Conservation (phyloP, 2,888 invertebrate species). For the Oscheius sp. region DNA sequence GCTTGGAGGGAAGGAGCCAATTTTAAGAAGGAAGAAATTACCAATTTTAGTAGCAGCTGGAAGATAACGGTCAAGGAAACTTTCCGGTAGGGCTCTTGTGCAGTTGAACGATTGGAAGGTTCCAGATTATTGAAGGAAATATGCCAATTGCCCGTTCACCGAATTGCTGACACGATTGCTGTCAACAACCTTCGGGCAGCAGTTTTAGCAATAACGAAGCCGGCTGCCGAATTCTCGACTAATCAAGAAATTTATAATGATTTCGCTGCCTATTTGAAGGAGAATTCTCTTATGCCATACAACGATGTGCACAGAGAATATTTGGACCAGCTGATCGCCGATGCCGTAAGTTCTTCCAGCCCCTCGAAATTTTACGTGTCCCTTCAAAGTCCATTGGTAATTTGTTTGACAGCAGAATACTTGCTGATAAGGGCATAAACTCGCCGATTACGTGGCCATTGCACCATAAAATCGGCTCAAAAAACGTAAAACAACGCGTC, state of each 20-base stretch:
- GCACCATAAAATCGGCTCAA: too few relatives aligned
- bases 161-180: slow-evolving; percentile 28
- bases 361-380: too few relatives aligned
- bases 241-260: slow-evolving; percentile 7
- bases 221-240: slow-evolving; percentile 35
- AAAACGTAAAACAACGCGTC: too few relatives aligned
- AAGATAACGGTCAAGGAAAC: background rate
- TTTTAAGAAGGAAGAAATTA: background rate
- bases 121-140: slow-evolving; percentile 39
- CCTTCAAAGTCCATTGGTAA: too few relatives aligned
- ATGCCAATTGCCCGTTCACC: slow-evolving; percentile 26
- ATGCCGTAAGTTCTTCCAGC: slow-evolving; percentile 18
- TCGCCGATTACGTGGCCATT: background rate
- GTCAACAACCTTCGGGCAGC: slow-evolving; percentile 32
- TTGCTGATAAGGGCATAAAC: background rate
- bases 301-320: slow-evolving; percentile 44
- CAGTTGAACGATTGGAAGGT: too few relatives aligned
- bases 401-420: background rate
- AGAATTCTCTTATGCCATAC: slow-evolving; percentile 39
- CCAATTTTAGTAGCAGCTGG: slow-evolving; percentile 24
- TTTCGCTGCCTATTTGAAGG: slow-evolving; percentile 33
- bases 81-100: too few relatives aligned
- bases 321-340: slow-evolving; percentile 35
- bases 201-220: slow-evolving; percentile 24
- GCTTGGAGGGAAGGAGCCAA: background rate